phyloP scores from a whole-genome alignment of 2,113 vertebrate genomes.

The Triplophysa siluroides region DNA sequence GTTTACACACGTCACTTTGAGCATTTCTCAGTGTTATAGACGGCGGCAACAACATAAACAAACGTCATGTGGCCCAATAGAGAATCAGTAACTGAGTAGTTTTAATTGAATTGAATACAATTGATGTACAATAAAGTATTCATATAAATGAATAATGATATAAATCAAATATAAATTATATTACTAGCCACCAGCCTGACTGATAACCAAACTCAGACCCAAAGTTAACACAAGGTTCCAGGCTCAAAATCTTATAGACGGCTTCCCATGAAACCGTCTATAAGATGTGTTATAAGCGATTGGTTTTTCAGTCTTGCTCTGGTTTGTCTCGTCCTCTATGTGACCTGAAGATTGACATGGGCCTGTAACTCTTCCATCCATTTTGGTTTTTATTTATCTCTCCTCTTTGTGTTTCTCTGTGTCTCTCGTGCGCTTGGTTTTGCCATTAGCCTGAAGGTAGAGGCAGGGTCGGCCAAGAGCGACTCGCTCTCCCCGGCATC shows the following conservation, averaged over 20 bases:
- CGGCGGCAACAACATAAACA: too few relatives aligned
- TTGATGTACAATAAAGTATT: too few relatives aligned
- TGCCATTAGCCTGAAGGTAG: conserved; percentile 57
- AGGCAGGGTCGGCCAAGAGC: conserved; percentile 50
- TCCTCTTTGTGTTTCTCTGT: conserved; percentile 34
- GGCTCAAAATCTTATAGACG: too few relatives aligned
- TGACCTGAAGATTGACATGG: conserved; percentile 64
- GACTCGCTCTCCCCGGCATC: conserved; percentile 28
- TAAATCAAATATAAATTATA: too few relatives aligned
- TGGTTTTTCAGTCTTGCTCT: conserved; percentile 35
- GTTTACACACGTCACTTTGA: not conserved
- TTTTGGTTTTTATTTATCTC: conserved; percentile 20
- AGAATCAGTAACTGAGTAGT: too few relatives aligned
- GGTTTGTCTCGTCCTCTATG: conserved; percentile 57
- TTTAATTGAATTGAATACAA: too few relatives aligned
- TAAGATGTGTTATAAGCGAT: not conserved
- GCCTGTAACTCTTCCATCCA: conserved; percentile 66
- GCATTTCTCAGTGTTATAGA: not conserved
- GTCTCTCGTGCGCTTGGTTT: conserved; percentile 38
- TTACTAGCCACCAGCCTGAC: too few relatives aligned
- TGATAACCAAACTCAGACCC: too few relatives aligned
- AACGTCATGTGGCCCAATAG: too few relatives aligned
- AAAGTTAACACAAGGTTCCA: too few relatives aligned
- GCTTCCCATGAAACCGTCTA: too few relatives aligned
- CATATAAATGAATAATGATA: too few relatives aligned